Percentiles rank a stretch among this genome's conserved stretches.
phyloP scores from a whole-genome alignment of 2,888 invertebrate genomes.

The Serripes groenlandicus region DNA sequence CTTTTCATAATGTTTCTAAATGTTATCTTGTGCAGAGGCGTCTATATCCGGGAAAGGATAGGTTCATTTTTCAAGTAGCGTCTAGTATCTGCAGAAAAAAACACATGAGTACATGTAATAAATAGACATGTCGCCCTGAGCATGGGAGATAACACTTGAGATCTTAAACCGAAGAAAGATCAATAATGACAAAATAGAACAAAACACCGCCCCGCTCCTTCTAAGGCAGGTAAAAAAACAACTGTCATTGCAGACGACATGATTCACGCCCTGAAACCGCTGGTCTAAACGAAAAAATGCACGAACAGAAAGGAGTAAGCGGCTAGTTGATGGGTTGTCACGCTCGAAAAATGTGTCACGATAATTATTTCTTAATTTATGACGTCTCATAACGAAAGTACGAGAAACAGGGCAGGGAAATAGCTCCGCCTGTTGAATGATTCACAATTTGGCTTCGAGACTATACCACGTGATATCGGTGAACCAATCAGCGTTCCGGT shows the following conservation, averaged over 20 bases:
- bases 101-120: not conserved
- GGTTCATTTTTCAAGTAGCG: not conserved
- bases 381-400: slow-evolving; percentile 39
- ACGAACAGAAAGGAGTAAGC: slow-evolving; percentile 10
- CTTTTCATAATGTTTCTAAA: not conserved
- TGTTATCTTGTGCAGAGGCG: not conserved
- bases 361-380: slow-evolving; percentile 61
- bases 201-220: slow-evolving; percentile 1
- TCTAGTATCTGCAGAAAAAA: not conserved
- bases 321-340: slow-evolving; percentile 17
- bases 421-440: slow-evolving; percentile 66
- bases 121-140: not conserved
- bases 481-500: slow-evolving; percentile 57
- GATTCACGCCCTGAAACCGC: slow-evolving; percentile 16
- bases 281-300: slow-evolving; percentile 15
- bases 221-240: slow-evolving; percentile 13
- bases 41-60: not conserved
- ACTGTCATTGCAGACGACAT: slow-evolving; percentile 22
- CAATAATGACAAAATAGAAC: slow-evolving; percentile 4
- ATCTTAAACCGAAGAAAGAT: slow-evolving; percentile 5
- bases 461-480: slow-evolving; percentile 54
- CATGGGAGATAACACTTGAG: slow-evolving; percentile 27
- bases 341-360: slow-evolving; percentile 47
- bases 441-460: slow-evolving; percentile 32
- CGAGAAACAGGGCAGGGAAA: slow-evolving; percentile 15